A percentile compares a stretch with the other conserved stretches of the same genome.
Evolutionary conservation across 2,797 vertebrate genomes (phyloP).

Genomic region (Trichosurus vulpecula): DNA sequence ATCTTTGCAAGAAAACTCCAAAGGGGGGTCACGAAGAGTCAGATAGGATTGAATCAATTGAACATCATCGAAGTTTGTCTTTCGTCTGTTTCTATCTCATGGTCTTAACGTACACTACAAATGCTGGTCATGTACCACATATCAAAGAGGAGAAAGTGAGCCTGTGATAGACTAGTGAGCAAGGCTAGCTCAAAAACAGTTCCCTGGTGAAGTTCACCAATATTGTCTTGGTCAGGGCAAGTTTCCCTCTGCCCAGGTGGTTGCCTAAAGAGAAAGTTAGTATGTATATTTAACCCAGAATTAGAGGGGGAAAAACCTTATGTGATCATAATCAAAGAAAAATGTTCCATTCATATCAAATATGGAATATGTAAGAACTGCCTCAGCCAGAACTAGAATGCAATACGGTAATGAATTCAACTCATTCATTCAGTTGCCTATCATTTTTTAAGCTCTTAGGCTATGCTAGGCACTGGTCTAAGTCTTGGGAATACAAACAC

Average conservation of each 20-base stretch:
- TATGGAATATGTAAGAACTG: background rate
- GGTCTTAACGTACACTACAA: background rate
- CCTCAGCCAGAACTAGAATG: background rate
- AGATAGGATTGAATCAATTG: background rate
- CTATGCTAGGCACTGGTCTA: background rate
- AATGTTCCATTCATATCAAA: background rate
- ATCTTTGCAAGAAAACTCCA: background rate
- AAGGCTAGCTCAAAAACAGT: background rate
- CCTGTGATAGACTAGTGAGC: background rate
- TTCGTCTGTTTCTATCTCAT: background rate
- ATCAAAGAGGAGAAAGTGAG: slow-evolving; percentile 32
- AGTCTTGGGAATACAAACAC: background rate
- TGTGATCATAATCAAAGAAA: background rate
- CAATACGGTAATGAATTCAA: background rate
- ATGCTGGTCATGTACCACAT: background rate
- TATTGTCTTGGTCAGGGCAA: slow-evolving; percentile 6
- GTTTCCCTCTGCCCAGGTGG: background rate
- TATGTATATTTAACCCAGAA: background rate
- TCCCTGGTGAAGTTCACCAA: slow-evolving; percentile 26
- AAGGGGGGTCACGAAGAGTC: background rate
- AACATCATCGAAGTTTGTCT: slow-evolving; percentile 17
- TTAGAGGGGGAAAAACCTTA: background rate
- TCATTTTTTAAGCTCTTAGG: background rate
- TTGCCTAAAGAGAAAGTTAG: slow-evolving; percentile 3
- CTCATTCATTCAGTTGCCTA: background rate